phyloP scores from a whole-genome alignment of 1,140 invertebrate species.

The Charaxes varanes region DNA sequence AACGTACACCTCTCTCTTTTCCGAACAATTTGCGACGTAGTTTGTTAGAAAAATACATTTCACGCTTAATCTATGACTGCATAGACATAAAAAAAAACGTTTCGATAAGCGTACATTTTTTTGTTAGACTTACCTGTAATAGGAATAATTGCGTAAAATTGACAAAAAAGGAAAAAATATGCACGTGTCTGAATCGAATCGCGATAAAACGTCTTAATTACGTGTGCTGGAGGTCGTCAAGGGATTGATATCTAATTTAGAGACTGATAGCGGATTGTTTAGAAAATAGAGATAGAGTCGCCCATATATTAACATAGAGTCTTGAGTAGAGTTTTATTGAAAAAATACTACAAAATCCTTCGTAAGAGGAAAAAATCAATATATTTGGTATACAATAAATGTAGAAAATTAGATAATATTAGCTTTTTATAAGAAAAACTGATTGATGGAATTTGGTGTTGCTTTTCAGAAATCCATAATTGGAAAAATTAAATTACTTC shows the following conservation, averaged over 20 bases:
- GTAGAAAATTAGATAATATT: too few species aligned
- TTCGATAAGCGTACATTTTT: slow-evolving; percentile 53
- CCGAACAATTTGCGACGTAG: slow-evolving; percentile 1
- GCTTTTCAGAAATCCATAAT: too few species aligned
- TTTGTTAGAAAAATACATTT: slow-evolving; percentile 48
- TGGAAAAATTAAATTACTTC: too few species aligned
- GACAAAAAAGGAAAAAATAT: slow-evolving; percentile 66
- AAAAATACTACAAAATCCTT: too few species aligned
- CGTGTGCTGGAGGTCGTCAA: slow-evolving; percentile 50
- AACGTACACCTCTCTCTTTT: too few species aligned
- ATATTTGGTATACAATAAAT: too few species aligned
- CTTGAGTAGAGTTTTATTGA: too few species aligned
- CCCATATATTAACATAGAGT: too few species aligned
- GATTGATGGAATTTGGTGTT: too few species aligned
- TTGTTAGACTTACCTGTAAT: too few species aligned
- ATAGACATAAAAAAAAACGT: slow-evolving; percentile 42
- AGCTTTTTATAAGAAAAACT: too few species aligned
- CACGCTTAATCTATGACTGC: slow-evolving; percentile 39
- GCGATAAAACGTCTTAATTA: slow-evolving; percentile 67
- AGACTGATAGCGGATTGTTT: slow-evolving; percentile 33
- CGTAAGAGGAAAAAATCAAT: too few species aligned
- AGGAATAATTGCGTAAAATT: slow-evolving; percentile 62
- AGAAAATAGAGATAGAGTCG: slow-evolving; percentile 6
- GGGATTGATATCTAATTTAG: slow-evolving; percentile 13
- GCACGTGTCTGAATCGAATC: slow-evolving; percentile 64